A percentile compares a stretch with the other conserved stretches of the same genome.
These are phyloP conservation scores for Lasioglossum oenotherae DNA, from an alignment of 2,888 invertebrate species.

Conservation along the genomic window DNA sequence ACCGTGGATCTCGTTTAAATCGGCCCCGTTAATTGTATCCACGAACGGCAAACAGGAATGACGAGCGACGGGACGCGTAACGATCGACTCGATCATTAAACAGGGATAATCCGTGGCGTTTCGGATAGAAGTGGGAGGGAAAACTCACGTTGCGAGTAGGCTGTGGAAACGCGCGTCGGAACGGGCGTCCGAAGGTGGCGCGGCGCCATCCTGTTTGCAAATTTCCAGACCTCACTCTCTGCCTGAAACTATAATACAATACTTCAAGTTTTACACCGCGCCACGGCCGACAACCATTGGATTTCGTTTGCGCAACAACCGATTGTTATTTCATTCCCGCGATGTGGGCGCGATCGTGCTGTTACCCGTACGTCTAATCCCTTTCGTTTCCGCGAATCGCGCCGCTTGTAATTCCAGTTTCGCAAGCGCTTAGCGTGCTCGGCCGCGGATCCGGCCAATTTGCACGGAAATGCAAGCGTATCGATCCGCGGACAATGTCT, in stretches of 20 bases:
- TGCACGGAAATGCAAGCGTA: constrained; percentile 45
- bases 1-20: constrained; percentile 65
- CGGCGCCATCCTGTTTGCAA: not conserved
- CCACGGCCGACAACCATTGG: not conserved
- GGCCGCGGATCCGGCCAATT: constrained; percentile 47
- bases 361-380: constrained; percentile 29
- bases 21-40: constrained; percentile 64
- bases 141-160: constrained; percentile 33
- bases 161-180: constrained; percentile 11
- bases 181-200: not conserved
- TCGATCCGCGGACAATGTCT: constrained; percentile 28
- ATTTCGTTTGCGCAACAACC: not conserved
- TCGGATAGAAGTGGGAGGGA: not conserved
- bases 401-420: constrained; percentile 51
- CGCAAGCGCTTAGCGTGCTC: constrained; percentile 39
- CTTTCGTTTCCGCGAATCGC: constrained; percentile 34
- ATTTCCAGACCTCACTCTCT: not conserved
- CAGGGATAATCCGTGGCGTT: constrained; percentile 50
- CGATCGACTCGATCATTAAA: constrained; percentile 64
- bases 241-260: not conserved
- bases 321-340: constrained; percentile 54
- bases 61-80: constrained; percentile 55
- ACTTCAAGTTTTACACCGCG: not conserved
- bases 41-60: constrained; percentile 59
- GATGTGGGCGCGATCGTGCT: constrained; percentile 26